Percentiles rank a stretch among this genome's conserved stretches.
Evolutionary conservation across 2,797 vertebrate genomes (phyloP).

Genomic region (Xenentodon cancila): DNA sequence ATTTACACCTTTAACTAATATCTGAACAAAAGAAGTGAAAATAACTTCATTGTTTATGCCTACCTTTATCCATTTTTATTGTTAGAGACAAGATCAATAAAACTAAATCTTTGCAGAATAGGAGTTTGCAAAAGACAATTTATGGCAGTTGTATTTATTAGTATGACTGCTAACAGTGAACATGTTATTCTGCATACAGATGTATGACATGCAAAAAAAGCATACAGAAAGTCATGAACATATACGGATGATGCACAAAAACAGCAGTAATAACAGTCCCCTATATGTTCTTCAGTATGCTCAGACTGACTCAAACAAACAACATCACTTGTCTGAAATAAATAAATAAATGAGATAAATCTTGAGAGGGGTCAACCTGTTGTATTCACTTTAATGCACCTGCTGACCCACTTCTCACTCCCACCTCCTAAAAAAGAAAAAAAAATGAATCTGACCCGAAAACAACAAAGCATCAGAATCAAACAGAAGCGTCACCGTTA

Average conservation of each 20-base stretch:
- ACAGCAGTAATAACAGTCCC: too few relatives aligned
- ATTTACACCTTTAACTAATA: too few relatives aligned
- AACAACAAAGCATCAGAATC: constrained; percentile 12
- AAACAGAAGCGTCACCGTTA: constrained; percentile 15
- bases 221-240: constrained; percentile 35
- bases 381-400: not conserved
- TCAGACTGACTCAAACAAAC: too few relatives aligned
- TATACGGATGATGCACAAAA: not conserved
- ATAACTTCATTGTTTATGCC: too few relatives aligned
- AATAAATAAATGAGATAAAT: not conserved
- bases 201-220: constrained; percentile 63
- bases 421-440: too few relatives aligned
- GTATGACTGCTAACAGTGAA: constrained; percentile 39
- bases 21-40: too few relatives aligned
- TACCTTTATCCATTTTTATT: too few relatives aligned
- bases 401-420: too few relatives aligned
- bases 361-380: not conserved
- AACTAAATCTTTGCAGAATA: not conserved
- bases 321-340: too few relatives aligned
- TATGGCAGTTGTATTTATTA: constrained; percentile 55
- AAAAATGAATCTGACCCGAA: not conserved
- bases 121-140: not conserved
- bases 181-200: constrained; percentile 37
- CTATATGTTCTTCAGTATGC: too few relatives aligned
- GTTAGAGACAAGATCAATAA: too few relatives aligned